phyloP scores from a whole-genome alignment of 2,113 vertebrate species.

The Brachypodius melanocephalos region DNA sequence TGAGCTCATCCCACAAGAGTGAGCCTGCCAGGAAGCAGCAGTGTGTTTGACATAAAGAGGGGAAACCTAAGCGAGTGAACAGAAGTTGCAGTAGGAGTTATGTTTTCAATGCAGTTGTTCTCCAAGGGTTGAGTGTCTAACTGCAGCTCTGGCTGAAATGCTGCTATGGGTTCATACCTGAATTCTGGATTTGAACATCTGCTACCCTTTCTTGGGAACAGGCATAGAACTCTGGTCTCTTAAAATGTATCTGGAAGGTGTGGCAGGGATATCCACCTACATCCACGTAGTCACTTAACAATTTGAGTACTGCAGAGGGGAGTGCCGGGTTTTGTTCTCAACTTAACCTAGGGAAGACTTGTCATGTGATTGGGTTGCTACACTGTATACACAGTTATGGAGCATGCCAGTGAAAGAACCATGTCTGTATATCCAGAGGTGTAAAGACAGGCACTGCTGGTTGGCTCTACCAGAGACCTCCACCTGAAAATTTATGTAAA shows the following conservation, averaged over 20 bases:
- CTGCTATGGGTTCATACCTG: background rate
- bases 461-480: background rate
- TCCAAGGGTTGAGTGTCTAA: background rate
- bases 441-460: background rate
- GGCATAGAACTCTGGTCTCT: background rate
- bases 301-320: background rate
- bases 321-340: background rate
- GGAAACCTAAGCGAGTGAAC: background rate
- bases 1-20: rapidly evolving
- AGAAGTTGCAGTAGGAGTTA: background rate
- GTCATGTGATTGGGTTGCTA: background rate
- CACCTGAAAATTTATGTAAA: background rate
- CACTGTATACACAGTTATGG: rapidly evolving
- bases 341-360: background rate
- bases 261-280: background rate
- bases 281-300: rapidly evolving
- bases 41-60: background rate
- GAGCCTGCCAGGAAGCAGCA: background rate
- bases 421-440: background rate
- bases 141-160: background rate
- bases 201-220: background rate
- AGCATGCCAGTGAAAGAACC: background rate
- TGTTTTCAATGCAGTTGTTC: background rate
- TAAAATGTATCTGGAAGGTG: background rate
- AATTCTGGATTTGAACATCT: background rate